Conservation (phyloP, 2,888 invertebrate genomes). For the Hypolimnas misippus region DNA sequence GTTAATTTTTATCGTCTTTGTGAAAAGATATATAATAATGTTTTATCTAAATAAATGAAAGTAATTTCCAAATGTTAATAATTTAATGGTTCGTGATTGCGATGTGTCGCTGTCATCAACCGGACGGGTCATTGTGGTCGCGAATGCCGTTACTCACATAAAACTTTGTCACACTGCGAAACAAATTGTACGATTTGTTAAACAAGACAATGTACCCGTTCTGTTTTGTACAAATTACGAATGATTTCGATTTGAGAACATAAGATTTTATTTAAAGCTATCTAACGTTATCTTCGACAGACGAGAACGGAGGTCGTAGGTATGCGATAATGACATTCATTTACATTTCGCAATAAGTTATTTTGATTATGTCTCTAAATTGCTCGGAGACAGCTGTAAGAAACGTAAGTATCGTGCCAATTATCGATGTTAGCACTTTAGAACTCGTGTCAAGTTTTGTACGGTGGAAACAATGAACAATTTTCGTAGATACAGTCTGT, state of each 20-base stretch:
- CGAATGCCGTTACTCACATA: slow-evolving; percentile 29
- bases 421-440: slow-evolving; percentile 12
- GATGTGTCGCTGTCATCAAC: slow-evolving; percentile 12
- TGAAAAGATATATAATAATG: too few relatives aligned
- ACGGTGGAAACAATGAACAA: slow-evolving; percentile 21
- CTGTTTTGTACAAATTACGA: not conserved
- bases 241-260: not conserved
- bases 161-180: slow-evolving; percentile 14
- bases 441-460: slow-evolving; percentile 3
- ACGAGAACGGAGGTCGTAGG: slow-evolving; percentile 44
- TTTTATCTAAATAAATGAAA: not conserved
- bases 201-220: slow-evolving; percentile 11
- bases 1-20: too few relatives aligned
- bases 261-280: not conserved
- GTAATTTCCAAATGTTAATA: not conserved
- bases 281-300: slow-evolving; percentile 7
- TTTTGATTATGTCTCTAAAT: slow-evolving; percentile 50
- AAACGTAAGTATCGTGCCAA: slow-evolving; percentile 27
- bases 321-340: slow-evolving; percentile 56
- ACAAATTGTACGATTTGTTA: slow-evolving; percentile 21
- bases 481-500: slow-evolving; percentile 24
- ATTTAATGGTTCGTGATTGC: slow-evolving; percentile 1
- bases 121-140: slow-evolving; percentile 17
- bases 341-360: slow-evolving; percentile 57
- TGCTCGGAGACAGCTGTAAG: slow-evolving; percentile 32